Conservation (phyloP, 2,888 invertebrate genomes). For the Dryomyza anilis region DNA sequence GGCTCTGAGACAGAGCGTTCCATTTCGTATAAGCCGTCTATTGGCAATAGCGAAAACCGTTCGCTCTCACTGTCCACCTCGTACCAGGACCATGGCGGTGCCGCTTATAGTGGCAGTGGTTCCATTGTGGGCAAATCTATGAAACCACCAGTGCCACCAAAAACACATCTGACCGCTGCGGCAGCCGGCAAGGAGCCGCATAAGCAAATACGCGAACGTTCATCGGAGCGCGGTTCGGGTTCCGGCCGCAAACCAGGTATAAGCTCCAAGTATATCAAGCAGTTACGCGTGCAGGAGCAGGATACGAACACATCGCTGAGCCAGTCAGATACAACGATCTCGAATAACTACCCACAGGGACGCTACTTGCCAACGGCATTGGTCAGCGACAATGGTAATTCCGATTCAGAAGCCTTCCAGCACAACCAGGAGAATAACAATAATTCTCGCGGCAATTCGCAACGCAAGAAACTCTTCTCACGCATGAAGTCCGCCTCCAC, state of each 20-base stretch:
- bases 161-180: constrained; percentile 43
- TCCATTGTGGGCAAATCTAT: constrained; percentile 30
- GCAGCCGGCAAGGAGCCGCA: constrained; percentile 27
- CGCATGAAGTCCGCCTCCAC: constrained; percentile 74
- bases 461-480: constrained; percentile 71
- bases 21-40: constrained; percentile 70
- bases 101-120: constrained; percentile 21
- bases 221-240: constrained; percentile 32
- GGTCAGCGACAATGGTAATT: constrained; percentile 59
- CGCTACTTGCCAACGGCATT: constrained; percentile 48
- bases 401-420: constrained; percentile 54
- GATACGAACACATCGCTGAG: constrained; percentile 54
- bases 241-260: constrained; percentile 48
- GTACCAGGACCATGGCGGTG: constrained; percentile 38
- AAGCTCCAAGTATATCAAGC: constrained; percentile 58
- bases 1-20: constrained; percentile 83
- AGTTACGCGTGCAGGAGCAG: constrained; percentile 56
- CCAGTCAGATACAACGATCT: constrained; percentile 60
- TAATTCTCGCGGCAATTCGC: constrained; percentile 52
- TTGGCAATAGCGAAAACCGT: constrained; percentile 61
- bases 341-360: constrained; percentile 57
- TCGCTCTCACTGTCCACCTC: constrained; percentile 50
- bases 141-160: constrained; percentile 55
- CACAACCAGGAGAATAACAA: constrained; percentile 63
- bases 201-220: constrained; percentile 39